These are phyloP conservation scores for Holothuria scabra DNA, from an alignment of 53 echinoderm and acorn worm species.

Conservation along the genomic window DNA sequence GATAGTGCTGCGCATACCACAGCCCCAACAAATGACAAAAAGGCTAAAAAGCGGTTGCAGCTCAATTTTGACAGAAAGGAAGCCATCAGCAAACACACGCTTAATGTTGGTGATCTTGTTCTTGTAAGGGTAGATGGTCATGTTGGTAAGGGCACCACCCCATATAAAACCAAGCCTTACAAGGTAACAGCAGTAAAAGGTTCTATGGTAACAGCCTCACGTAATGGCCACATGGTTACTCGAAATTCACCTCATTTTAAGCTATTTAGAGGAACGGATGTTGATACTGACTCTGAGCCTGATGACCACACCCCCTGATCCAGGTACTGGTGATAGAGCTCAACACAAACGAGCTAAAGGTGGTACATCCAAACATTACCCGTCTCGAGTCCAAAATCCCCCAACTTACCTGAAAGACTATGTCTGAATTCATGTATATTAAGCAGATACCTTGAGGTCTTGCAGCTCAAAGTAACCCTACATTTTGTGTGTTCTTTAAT, in stretches of 20 bases:
- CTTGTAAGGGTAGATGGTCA: conserved; percentile 51
- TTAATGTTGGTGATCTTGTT: conserved; percentile 18
- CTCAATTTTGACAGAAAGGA: neutral
- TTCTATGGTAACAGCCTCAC: conserved; percentile 42
- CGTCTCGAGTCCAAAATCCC: neutral
- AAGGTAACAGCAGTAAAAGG: conserved; percentile 42
- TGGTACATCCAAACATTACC: neutral
- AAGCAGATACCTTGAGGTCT: too few species aligned
- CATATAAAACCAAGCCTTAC: conserved; percentile 43
- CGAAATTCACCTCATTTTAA: conserved; percentile 52
- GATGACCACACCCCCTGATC: neutral
- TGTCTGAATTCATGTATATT: too few species aligned
- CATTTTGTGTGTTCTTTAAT: too few species aligned
- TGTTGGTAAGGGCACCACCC: conserved; percentile 41
- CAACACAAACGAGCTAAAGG: neutral
- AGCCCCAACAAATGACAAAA: neutral
- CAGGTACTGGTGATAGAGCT: neutral
- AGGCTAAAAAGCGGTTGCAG: conserved; percentile 1
- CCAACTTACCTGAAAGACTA: neutral
- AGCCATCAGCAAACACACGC: neutral
- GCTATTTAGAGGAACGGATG: neutral
- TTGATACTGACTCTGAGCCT: neutral
- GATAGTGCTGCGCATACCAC: neutral
- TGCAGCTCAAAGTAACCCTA: too few species aligned
- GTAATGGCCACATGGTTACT: conserved; percentile 30